These are phyloP conservation scores for Larimichthys polyactis DNA, from an alignment of 2,113 vertebrate genomes.

Conservation along the genomic window DNA sequence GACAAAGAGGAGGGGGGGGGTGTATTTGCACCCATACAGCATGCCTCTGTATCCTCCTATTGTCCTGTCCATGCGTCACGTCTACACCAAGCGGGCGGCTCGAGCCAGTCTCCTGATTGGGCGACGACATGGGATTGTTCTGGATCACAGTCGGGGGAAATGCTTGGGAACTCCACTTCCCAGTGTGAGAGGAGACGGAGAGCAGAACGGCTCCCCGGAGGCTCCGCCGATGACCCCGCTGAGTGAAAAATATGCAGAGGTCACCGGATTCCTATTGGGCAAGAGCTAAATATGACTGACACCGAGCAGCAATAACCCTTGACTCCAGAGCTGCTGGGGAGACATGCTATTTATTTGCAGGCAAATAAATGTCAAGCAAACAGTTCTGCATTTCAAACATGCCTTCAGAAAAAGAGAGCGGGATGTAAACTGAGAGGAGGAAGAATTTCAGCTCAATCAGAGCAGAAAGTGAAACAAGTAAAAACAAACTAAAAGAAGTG, in stretches of 20 bases:
- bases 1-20: constrained; percentile 55
- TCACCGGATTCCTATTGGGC: constrained; percentile 88
- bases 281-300: constrained; percentile 87
- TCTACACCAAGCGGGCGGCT: constrained; percentile 82
- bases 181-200: constrained; percentile 94
- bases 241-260: constrained; percentile 96
- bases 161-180: constrained; percentile 95
- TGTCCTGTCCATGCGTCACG: constrained; percentile 96
- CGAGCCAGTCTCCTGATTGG: constrained; percentile 88
- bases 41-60: constrained; percentile 97
- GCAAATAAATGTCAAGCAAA: constrained; percentile 75
- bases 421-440: constrained; percentile 28
- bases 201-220: constrained; percentile 91
- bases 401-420: constrained; percentile 8
- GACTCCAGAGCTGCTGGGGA: constrained; percentile 61
- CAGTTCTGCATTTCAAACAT: constrained; percentile 53
- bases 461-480: not conserved
- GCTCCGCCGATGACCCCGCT: constrained; percentile 89
- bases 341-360: constrained; percentile 65
- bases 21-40: constrained; percentile 88
- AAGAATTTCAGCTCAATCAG: constrained; percentile 13
- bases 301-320: constrained; percentile 83
- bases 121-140: constrained; percentile 91
- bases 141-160: constrained; percentile 90
- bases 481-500: constrained; percentile 21